Conservation (phyloP, 2,113 vertebrate species). For the Puntigrus tetrazona region DNA sequence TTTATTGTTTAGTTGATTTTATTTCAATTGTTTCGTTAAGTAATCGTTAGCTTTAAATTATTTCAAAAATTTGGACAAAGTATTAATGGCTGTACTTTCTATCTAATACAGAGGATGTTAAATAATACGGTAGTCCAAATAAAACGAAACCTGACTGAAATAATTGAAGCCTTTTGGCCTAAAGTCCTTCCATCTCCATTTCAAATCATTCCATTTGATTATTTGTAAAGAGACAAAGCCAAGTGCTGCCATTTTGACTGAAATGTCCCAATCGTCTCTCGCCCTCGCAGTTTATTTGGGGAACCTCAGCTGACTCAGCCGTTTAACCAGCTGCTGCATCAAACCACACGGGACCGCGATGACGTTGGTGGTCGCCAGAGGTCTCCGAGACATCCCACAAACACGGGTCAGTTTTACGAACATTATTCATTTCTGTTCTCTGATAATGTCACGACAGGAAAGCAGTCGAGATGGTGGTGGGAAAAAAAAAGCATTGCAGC, state of each 20-base stretch:
- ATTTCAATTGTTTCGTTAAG: neutral
- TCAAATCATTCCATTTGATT: neutral
- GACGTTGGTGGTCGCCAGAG: neutral
- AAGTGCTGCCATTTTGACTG: neutral
- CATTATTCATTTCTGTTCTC: neutral
- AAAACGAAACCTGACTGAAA: neutral
- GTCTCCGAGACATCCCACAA: neutral
- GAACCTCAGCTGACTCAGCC: conserved; percentile 9
- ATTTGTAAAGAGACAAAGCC: neutral
- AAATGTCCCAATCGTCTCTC: neutral
- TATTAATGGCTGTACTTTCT: neutral
- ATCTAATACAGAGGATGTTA: neutral
- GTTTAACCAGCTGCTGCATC: conserved; percentile 7
- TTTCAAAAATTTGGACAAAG: neutral
- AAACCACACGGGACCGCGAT: neutral
- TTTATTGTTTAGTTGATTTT: neutral
- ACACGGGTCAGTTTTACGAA: neutral
- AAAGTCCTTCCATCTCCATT: neutral
- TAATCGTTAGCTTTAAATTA: neutral
- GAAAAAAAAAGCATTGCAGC: neutral
- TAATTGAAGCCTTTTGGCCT: neutral
- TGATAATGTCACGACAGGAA: neutral
- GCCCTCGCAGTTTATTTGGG: neutral
- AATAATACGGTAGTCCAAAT: neutral
- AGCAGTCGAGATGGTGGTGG: neutral